Evolutionary conservation across 2,113 vertebrate species (phyloP), one percentile per base, ranked within the genome.

Genomic region (Pachypanchax playfairii): DNA sequence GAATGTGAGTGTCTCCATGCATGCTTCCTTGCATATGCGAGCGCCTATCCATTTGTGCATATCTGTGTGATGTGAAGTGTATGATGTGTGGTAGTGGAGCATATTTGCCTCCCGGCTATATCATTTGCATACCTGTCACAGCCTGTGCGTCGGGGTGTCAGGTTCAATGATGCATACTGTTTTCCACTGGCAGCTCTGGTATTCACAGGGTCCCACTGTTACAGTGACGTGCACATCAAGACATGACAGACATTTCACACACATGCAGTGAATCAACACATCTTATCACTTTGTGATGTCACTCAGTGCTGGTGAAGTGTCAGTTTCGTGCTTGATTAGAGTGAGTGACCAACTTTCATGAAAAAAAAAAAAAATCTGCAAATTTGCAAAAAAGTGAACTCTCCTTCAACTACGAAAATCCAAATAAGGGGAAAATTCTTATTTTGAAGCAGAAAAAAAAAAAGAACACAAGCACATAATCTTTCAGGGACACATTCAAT

Each of bases 101-200:
- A 84, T 78, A 81, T 87, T 81, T 86, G 70, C 84, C 86, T 83
- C 69, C 59, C 29, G 77, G 80, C 75, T 58, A 81, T 73, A 73
- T 83, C 62, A 88, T 90, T 86, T 91, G 85, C 86, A 89, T 88
- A 85, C 77, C 83, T 82, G 83, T 83, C 83, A 80, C 74, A 81
- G 76, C 68, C 67, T 70, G 73, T 85, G 84, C 65, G 58, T 50
- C 74, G 78, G 62, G 8, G 73, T 79, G 72, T 85, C 87, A 79
- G 78, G 66, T 60, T 67, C 73, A 85, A 47, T 84, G 80, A 87
- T 71, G 81, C 82, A 62, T 77, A 51, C 57, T 64, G 55, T 73
- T 72, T 77, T 84, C 59, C 44, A 67, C 42, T 67, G 74, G 83
- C 80, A 80, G 83, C 60, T 75, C 72, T 57, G 72, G 57, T 70